These are phyloP conservation scores for Apaloderma vittatum DNA, from an alignment of 2,113 vertebrate genomes.

Conservation along the genomic window DNA sequence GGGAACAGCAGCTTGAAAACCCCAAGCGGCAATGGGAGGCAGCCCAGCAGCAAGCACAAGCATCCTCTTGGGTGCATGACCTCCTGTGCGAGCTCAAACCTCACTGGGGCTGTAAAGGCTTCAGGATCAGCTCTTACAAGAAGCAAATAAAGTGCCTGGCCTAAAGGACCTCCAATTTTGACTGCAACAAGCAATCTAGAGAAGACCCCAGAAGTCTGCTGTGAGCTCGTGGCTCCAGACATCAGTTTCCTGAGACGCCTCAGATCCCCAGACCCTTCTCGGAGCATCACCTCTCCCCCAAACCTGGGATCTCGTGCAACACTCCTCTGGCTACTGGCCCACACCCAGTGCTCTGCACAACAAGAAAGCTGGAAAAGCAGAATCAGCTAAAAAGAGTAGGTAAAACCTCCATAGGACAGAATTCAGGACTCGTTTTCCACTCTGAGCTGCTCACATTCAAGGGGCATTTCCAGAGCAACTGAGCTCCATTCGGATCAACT, in stretches of 20 bases:
- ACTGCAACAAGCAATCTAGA: background rate
- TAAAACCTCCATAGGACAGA: background rate
- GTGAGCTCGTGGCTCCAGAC: background rate
- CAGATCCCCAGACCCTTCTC: background rate
- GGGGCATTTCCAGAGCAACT: background rate
- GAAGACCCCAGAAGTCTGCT: background rate
- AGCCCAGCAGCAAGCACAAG: background rate
- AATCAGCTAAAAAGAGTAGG: background rate
- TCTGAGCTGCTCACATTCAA: background rate
- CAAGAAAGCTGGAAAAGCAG: background rate
- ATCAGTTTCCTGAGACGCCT: background rate
- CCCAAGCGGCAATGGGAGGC: background rate
- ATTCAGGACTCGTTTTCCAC: background rate
- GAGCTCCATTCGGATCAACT: background rate
- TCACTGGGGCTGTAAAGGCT: rapidly evolving
- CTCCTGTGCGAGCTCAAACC: background rate
- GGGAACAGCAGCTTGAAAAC: background rate
- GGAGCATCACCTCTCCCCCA: background rate
- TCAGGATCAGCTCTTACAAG: background rate
- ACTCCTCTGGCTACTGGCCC: background rate
- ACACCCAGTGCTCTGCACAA: background rate
- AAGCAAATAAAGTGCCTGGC: rapidly evolving
- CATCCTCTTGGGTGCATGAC: background rate
- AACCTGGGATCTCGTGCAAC: rapidly evolving
- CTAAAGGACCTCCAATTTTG: background rate